Percentiles rank a stretch among this genome's conserved stretches.
phyloP scores from a whole-genome alignment of 2,888 invertebrate species.

The Pterobdella sp. region DNA sequence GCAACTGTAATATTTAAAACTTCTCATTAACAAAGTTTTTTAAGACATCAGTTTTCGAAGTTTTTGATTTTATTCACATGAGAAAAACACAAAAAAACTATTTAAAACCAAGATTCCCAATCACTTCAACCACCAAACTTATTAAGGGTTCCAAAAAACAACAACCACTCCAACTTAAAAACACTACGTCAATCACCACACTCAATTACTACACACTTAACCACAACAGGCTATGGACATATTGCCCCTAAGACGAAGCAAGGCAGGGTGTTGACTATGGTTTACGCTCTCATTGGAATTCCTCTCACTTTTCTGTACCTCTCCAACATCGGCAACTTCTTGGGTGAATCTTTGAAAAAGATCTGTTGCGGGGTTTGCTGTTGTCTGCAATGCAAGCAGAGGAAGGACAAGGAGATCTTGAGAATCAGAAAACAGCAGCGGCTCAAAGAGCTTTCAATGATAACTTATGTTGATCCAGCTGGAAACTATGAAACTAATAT shows the following conservation, averaged over 20 bases:
- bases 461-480: neutral
- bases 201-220: neutral
- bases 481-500: neutral
- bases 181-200: neutral
- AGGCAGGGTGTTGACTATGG: constrained; percentile 40
- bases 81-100: neutral
- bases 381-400: constrained; percentile 38
- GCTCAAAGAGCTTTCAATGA: constrained; percentile 16
- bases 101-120: neutral
- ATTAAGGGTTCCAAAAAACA: too few relatives aligned
- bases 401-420: constrained; percentile 35
- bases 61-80: neutral
- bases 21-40: neutral
- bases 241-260: constrained; percentile 40
- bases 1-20: too few relatives aligned
- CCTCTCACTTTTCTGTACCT: constrained; percentile 41
- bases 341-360: constrained; percentile 40
- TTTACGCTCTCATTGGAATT: constrained; percentile 41
- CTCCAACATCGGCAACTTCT: constrained; percentile 42
- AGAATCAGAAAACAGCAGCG: constrained; percentile 24
- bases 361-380: constrained; percentile 41
- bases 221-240: constrained; percentile 40
- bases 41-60: neutral
- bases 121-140: neutral
- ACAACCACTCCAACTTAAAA: neutral